Conservation (phyloP, 2,888 invertebrate genomes). For the Drosophila helvetica region DNA sequence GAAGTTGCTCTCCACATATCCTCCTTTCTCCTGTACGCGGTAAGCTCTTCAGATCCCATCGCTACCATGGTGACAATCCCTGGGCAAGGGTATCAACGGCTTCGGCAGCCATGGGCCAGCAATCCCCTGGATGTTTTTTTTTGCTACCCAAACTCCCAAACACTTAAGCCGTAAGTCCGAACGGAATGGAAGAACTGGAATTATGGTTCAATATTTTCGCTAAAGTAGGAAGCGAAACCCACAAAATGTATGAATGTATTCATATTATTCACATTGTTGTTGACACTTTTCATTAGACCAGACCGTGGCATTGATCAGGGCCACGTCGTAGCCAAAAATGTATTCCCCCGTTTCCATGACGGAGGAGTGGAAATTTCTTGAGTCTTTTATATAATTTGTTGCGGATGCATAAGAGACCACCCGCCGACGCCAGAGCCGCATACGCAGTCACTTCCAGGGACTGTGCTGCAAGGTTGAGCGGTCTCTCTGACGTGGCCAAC, state of each 20-base stretch:
- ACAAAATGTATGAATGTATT: constrained; percentile 14
- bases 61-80: neutral
- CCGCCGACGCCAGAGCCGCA: no score
- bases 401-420: neutral
- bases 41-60: no score
- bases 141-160: neutral
- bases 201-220: constrained; percentile 20
- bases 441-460: no score
- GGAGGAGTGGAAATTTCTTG: neutral
- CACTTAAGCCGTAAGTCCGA: neutral
- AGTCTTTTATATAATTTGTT: neutral
- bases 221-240: neutral
- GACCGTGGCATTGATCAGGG: no score
- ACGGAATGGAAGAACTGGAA: neutral
- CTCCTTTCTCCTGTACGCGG: no score
- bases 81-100: neutral
- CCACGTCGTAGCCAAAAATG: no score
- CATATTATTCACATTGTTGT: constrained; percentile 23
- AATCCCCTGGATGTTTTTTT: neutral
- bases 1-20: no score
- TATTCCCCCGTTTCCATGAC: no score
- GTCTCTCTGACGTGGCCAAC: neutral
- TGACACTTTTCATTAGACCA: constrained; percentile 25
- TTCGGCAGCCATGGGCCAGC: neutral
- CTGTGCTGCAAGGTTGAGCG: neutral